A percentile compares a stretch with the other conserved stretches of the same genome.
phyloP scores from a whole-genome alignment of 2,113 vertebrate species.

The Strix uralensis region DNA sequence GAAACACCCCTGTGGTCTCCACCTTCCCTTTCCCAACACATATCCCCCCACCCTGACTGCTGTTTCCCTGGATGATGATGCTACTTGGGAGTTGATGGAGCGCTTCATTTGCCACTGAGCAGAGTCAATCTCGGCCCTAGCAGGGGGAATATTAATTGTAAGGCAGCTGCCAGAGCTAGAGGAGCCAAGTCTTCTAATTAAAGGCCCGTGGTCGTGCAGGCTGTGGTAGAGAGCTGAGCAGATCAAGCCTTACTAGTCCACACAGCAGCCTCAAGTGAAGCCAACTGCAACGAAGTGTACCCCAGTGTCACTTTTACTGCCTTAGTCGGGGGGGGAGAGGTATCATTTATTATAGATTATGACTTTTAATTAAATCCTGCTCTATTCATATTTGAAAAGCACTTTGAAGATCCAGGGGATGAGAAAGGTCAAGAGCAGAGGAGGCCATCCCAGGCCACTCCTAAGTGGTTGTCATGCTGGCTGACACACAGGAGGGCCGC shows the following conservation, averaged over 20 bases:
- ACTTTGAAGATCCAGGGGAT: constrained; percentile 7
- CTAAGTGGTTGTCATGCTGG: not conserved
- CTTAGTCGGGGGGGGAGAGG: not conserved
- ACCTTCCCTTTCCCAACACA: not conserved
- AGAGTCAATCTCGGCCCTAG: constrained; percentile 13
- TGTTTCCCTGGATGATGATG: not conserved
- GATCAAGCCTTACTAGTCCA: not conserved
- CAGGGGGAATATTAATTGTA: constrained; percentile 51
- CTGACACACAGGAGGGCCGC: not conserved
- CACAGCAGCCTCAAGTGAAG: not conserved
- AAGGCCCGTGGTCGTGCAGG: not conserved
- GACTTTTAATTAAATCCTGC: constrained; percentile 45
- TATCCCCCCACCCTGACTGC: not conserved
- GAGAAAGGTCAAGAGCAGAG: not conserved
- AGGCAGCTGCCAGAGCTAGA: constrained; percentile 24
- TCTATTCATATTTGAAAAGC: not conserved
- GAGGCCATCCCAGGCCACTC: not conserved
- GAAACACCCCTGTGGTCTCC: not conserved
- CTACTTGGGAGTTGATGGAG: constrained; percentile 38
- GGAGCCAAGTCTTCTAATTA: constrained; percentile 56
- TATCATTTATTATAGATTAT: not conserved
- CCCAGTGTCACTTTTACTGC: not conserved
- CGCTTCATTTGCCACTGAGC: not conserved
- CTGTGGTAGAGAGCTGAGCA: not conserved
- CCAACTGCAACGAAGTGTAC: not conserved